Evolutionary conservation across 2,888 invertebrate species (phyloP), one percentile per base, ranked within the genome.

Genomic region (Coremacera marginata): DNA sequence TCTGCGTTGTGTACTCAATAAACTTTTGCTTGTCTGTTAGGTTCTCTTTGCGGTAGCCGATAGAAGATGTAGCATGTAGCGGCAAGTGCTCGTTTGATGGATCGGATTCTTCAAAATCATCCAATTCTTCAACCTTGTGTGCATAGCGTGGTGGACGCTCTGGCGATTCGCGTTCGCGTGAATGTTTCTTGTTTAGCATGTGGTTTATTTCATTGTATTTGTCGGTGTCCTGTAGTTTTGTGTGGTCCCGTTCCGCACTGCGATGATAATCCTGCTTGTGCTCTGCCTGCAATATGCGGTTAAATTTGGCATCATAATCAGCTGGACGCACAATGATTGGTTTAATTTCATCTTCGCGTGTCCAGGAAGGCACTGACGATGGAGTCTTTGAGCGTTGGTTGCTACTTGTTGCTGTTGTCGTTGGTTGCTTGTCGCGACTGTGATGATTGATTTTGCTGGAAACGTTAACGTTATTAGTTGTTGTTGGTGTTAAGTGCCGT

Each of bases 21-120:
- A 88, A 89, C 77, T 89, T 89, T 34, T 90, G 89, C 78, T 88
- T 89, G 74, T 89, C 90, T 2, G 89, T 89, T 44, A 89, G 84
- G 80, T 89, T 89, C 79, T 89, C 88, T 72, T 89, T 88, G 79
- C 86, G 88, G 65, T 87, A 87, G 55, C 81, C 81, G 51, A 81
- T 80, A 22, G 81, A 78, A 1, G 70, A 67, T 8, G 77, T 70
- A 63, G 77, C 73, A 22, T 80, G 79, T 31, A 83, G 83, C 63
- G 86, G 83, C 2, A 79, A n/a, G 5, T 79, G 68, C 44, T 82
- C 81, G 16, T 77, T 84, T 57, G 86, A 81, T 57, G 83, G 84
- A 77, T 87, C 88, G 5, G 87, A 86, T 44, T 89, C 88, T 44
- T 86, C 86, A 68, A 85, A 86, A 8, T 86, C 87, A 27, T 86